phyloP scores from a whole-genome alignment of 2,888 invertebrate species.

The Chromoteleia sp. region DNA sequence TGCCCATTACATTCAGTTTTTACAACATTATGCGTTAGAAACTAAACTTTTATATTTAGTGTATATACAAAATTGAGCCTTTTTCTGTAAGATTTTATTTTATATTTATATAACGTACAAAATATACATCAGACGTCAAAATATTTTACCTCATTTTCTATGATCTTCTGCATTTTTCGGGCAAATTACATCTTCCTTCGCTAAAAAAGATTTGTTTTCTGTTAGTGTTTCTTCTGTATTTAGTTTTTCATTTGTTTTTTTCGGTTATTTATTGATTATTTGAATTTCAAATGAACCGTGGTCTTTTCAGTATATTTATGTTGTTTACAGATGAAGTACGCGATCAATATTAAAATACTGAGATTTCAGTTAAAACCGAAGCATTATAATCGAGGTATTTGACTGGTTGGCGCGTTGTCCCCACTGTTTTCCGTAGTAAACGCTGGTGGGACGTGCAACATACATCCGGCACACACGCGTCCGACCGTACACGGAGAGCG shows the following conservation, averaged over 20 bases:
- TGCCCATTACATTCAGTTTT: constrained; percentile 4
- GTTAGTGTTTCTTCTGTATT: no score
- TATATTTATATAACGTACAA: no score
- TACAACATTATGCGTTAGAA: no score
- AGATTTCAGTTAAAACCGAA: constrained; percentile 18
- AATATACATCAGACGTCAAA: no score
- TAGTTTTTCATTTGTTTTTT: neutral
- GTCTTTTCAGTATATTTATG: neutral
- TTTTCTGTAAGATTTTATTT: no score
- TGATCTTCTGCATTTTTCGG: no score
- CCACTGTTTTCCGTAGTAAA: constrained; percentile 61
- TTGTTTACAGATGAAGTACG: neutral
- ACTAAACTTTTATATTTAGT: no score
- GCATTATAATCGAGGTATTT: constrained; percentile 36
- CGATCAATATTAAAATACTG: constrained; percentile 1
- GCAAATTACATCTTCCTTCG: no score
- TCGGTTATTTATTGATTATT: neutral
- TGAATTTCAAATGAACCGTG: neutral
- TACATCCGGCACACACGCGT: constrained; percentile 65
- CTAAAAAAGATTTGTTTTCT: no score
- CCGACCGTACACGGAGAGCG: constrained; percentile 58
- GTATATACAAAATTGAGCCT: no score
- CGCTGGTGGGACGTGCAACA: constrained; percentile 67
- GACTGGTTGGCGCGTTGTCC: constrained; percentile 58
- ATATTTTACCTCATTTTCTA: no score